These are phyloP conservation scores for Dendronephthya gigantea DNA, from an alignment of 64 coral and sea anemone species.

Conservation along the genomic window DNA sequence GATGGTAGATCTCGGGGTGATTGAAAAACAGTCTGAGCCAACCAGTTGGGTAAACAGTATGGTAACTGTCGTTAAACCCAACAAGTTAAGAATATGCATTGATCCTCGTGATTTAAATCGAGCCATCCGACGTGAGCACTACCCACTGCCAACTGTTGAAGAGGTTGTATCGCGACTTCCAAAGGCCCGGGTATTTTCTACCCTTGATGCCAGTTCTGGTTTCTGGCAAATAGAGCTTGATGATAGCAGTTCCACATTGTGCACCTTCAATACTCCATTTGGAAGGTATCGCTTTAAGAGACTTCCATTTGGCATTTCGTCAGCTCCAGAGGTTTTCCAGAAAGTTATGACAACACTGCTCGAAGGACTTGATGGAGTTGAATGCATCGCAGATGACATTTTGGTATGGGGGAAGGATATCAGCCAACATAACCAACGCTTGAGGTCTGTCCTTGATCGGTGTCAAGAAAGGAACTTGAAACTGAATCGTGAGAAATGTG, in stretches of 20 bases:
- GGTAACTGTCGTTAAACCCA: constrained; percentile 15
- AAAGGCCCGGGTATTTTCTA: constrained; percentile 28
- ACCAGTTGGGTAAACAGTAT: constrained; percentile 14
- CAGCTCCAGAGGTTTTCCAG: constrained; percentile 14
- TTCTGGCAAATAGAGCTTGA: constrained; percentile 43
- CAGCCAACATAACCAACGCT: not conserved
- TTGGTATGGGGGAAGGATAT: constrained; percentile 18
- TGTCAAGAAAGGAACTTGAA: constrained; percentile 15
- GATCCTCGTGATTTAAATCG: constrained; percentile 38
- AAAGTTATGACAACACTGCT: constrained; percentile 3
- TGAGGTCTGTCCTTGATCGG: not conserved
- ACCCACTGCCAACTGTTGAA: constrained; percentile 30
- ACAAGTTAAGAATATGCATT: constrained; percentile 33
- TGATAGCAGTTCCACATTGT: constrained; percentile 22
- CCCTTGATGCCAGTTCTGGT: constrained; percentile 29
- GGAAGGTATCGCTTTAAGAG: constrained; percentile 31
- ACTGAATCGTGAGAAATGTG: constrained; percentile 32
- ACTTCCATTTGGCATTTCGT: constrained; percentile 23
- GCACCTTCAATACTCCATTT: constrained; percentile 39
- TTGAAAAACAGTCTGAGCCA: constrained; percentile 8
- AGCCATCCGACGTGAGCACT: constrained; percentile 31
- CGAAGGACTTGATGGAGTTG: constrained; percentile 25
- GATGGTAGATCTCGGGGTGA: constrained; percentile 1
- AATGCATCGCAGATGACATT: constrained; percentile 33
- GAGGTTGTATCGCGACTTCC: constrained; percentile 15